A percentile compares a stretch with the other conserved stretches of the same genome.
Conservation (phyloP, 2,888 invertebrate genomes). For the Cordilura impudica region DNA sequence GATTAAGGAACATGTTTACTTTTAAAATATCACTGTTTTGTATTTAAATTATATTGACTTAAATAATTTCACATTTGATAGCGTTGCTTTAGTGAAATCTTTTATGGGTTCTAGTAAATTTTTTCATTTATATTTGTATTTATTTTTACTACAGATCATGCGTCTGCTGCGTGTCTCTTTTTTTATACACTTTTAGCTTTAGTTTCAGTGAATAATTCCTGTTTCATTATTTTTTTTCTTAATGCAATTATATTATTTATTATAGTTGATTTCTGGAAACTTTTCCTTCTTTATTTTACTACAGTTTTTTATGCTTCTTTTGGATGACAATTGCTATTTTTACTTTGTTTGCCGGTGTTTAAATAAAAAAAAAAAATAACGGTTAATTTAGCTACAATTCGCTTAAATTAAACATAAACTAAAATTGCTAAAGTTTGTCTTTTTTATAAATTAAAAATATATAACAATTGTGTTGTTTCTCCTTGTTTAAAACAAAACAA, state of each 20-base stretch:
- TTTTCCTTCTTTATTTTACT: neutral
- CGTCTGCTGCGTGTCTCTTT: constrained; percentile 15
- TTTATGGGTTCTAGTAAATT: constrained; percentile 1
- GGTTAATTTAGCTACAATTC: constrained; percentile 35
- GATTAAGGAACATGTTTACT: constrained; percentile 33
- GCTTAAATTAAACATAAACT: constrained; percentile 21
- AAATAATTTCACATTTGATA: neutral
- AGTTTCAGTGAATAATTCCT: neutral
- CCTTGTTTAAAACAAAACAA: constrained; percentile 38
- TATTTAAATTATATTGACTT: neutral
- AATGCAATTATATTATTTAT: neutral
- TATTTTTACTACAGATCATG: neutral
- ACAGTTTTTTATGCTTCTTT: neutral
- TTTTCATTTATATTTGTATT: neutral
- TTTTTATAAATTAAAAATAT: constrained; percentile 13
- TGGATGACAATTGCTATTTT: neutral
- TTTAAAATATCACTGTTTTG: constrained; percentile 37
- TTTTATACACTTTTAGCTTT: neutral
- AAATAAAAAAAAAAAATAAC: neutral
- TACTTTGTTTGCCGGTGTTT: constrained; percentile 2
- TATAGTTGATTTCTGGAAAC: neutral
- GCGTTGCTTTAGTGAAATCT: neutral
- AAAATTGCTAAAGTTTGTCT: neutral
- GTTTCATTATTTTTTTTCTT: neutral
- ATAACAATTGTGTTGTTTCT: constrained; percentile 25